Evolutionary conservation across 2,888 invertebrate genomes (phyloP).

Genomic region (Catocala nupta): DNA sequence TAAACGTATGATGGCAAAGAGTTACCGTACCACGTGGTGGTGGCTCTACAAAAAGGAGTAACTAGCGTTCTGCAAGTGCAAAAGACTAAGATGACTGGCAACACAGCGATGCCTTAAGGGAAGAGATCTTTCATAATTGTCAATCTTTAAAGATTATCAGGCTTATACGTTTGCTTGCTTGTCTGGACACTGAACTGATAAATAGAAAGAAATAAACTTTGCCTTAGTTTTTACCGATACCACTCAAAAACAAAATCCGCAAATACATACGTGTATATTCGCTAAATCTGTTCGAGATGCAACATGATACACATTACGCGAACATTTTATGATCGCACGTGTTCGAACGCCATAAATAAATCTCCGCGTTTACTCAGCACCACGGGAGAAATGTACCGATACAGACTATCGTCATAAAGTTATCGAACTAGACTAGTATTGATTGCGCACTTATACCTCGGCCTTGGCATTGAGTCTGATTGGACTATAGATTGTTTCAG

Average conservation of each 20-base stretch:
- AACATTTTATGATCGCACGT: constrained; percentile 39
- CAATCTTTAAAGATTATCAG: no score
- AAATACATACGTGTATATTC: background rate
- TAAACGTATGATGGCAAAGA: no score
- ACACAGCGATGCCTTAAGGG: no score
- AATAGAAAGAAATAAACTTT: no score
- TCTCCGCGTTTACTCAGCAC: constrained; percentile 20
- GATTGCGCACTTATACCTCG: constrained; percentile 39
- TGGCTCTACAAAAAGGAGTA: no score
- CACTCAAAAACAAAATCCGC: background rate
- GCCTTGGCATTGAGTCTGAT: constrained; percentile 52
- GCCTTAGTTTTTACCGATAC: no score
- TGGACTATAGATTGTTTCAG: constrained; percentile 37
- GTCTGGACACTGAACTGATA: no score
- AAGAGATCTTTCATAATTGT: no score
- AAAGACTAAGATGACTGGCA: no score
- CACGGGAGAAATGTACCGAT: background rate
- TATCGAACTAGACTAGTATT: constrained; percentile 41
- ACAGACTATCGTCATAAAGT: constrained; percentile 20
- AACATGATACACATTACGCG: constrained; percentile 37
- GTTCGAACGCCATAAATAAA: constrained; percentile 31
- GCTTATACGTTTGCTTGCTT: no score
- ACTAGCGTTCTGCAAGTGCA: no score
- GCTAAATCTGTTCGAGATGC: constrained; percentile 28
- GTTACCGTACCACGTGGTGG: no score